These are phyloP conservation scores for Caretta caretta DNA, from an alignment of 2,113 vertebrate species.

Conservation along the genomic window DNA sequence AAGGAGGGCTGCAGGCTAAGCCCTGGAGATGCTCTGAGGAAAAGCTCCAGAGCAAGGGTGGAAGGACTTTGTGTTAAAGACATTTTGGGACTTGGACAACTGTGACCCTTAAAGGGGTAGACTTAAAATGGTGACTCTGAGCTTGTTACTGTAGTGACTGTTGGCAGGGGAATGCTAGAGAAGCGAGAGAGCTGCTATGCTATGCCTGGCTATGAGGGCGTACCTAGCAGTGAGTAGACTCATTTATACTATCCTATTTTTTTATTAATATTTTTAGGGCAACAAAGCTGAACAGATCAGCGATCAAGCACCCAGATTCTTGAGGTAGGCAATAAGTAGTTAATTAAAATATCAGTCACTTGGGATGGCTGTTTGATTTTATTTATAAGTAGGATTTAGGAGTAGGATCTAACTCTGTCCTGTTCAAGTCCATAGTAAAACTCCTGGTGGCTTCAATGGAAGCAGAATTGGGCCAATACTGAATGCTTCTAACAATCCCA, in stretches of 20 bases:
- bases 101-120: neutral
- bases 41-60: neutral
- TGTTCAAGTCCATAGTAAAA: neutral
- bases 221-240: neutral
- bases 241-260: neutral
- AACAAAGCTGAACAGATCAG: neutral
- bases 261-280: neutral
- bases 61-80: neutral
- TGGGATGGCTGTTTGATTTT: neutral
- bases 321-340: neutral
- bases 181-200: neutral
- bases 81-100: neutral
- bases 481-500: fast-evolving
- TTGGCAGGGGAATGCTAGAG: neutral
- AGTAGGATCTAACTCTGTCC: neutral
- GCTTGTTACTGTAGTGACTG: neutral
- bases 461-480: neutral
- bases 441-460: neutral
- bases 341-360: neutral
- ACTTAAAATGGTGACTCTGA: neutral
- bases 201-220: neutral
- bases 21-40: neutral
- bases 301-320: neutral
- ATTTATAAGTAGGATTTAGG: neutral
- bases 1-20: neutral